Conservation (phyloP, 2,888 invertebrate genomes). For the Ectemnius cavifrons region DNA sequence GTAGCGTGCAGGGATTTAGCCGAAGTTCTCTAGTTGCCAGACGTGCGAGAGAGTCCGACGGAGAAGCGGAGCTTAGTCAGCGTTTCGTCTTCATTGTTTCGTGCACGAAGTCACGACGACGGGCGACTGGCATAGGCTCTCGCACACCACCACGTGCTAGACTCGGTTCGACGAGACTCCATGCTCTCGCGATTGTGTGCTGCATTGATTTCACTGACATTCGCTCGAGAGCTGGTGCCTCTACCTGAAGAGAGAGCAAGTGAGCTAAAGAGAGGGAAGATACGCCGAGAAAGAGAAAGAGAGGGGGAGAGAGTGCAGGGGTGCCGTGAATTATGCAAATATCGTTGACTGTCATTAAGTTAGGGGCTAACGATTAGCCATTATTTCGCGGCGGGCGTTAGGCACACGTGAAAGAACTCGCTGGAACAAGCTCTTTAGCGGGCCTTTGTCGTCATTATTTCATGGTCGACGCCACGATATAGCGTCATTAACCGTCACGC, state of each 20-base stretch:
- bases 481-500: slow-evolving; percentile 45
- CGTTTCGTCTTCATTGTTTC: slow-evolving; percentile 4
- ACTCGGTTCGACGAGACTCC: too few relatives aligned
- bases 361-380: slow-evolving; percentile 11
- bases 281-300: neutral
- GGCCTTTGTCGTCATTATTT: slow-evolving; percentile 34
- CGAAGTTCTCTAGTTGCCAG: too few relatives aligned
- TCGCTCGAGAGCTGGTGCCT: too few relatives aligned
- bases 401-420: slow-evolving; percentile 2
- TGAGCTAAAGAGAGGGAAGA: too few relatives aligned
- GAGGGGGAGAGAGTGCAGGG: neutral
- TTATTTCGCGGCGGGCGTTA: neutral
- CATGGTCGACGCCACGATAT: slow-evolving; percentile 36
- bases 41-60: neutral
- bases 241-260: too few relatives aligned
- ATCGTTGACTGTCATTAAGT: slow-evolving; percentile 7
- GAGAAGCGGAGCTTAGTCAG: slow-evolving; percentile 3
- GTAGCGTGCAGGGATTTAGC: too few relatives aligned
- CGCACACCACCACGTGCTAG: too few relatives aligned
- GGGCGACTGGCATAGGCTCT: neutral
- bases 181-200: too few relatives aligned
- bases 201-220: too few relatives aligned
- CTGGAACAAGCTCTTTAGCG: slow-evolving; percentile 22
- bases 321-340: slow-evolving; percentile 6
- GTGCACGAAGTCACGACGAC: neutral